Evolutionary conservation across 2,888 invertebrate genomes (phyloP).

Genomic region (Agrotis ipsilon): DNA sequence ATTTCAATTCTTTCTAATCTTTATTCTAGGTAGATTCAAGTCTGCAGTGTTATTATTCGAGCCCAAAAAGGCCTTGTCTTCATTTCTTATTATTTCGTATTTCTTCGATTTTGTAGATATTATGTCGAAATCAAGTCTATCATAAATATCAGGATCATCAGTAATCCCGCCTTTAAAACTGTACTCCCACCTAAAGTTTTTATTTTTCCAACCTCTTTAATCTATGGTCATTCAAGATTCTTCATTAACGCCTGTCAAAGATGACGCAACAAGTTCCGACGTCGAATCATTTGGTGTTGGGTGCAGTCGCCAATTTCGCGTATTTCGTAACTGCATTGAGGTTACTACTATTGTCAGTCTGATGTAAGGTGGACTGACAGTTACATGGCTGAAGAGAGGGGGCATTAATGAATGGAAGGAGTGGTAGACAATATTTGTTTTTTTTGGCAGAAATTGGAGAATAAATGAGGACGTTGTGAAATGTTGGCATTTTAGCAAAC

Average conservation of each 20-base stretch:
- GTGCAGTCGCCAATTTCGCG: conserved; percentile 36
- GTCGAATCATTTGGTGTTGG: conserved; percentile 43
- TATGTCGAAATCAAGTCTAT: no score
- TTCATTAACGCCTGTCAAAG: conserved; percentile 27
- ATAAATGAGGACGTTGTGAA: no score
- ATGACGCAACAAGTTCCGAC: conserved; percentile 56
- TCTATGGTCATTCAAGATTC: conserved; percentile 45
- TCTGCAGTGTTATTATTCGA: no score
- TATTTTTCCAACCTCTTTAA: conserved; percentile 7
- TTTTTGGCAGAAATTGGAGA: neutral
- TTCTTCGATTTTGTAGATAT: no score
- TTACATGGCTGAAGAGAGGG: conserved; percentile 18
- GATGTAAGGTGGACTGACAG: conserved; percentile 45
- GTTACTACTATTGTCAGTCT: conserved; percentile 51
- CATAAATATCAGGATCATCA: no score
- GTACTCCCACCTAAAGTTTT: no score
- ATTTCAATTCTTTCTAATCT: no score
- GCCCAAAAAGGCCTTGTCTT: no score
- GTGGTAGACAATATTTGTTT: neutral
- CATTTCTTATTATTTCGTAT: no score
- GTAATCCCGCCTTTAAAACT: no score
- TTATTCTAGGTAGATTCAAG: no score
- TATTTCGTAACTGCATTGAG: conserved; percentile 52
- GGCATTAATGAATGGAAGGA: conserved; percentile 7
- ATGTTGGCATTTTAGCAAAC: no score